A percentile compares a stretch with the other conserved stretches of the same genome.
phyloP scores from a whole-genome alignment of 2,888 invertebrate genomes.

The Machimus rusticus region DNA sequence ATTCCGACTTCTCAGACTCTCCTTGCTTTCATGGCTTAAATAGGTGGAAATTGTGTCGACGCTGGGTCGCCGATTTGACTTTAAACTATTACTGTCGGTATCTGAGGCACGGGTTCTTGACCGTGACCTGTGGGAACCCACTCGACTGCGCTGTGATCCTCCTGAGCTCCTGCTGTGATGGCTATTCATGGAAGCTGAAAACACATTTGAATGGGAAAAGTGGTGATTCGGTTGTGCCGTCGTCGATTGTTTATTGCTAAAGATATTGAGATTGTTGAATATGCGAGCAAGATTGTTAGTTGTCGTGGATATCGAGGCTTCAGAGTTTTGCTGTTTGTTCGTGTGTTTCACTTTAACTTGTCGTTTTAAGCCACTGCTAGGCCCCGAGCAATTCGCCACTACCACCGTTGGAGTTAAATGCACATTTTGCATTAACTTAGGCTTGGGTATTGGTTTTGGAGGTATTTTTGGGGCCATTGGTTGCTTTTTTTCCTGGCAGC shows the following conservation, averaged over 20 bases:
- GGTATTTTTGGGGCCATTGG: slow-evolving; percentile 51
- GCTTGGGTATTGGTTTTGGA: slow-evolving; percentile 52
- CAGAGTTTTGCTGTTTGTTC: slow-evolving; percentile 48
- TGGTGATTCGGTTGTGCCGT: slow-evolving; percentile 46
- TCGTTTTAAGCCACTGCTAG: slow-evolving; percentile 48
- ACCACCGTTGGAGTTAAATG: slow-evolving; percentile 41
- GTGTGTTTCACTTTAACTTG: slow-evolving; percentile 56
- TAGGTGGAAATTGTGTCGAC: slow-evolving; percentile 90
- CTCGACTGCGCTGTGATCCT: slow-evolving; percentile 57
- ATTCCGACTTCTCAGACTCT: slow-evolving; percentile 68
- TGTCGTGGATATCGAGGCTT: slow-evolving; percentile 63
- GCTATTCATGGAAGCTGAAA: slow-evolving; percentile 60
- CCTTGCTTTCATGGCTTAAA: slow-evolving; percentile 84
- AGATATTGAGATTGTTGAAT: slow-evolving; percentile 82
- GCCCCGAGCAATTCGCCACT: slow-evolving; percentile 41
- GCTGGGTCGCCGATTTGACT: slow-evolving; percentile 80
- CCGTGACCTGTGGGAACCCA: slow-evolving; percentile 60
- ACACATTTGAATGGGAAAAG: slow-evolving; percentile 58
- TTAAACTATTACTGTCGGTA: slow-evolving; percentile 70
- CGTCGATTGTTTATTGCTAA: slow-evolving; percentile 60
- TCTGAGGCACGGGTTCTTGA: slow-evolving; percentile 64
- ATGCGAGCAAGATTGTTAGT: slow-evolving; percentile 76
- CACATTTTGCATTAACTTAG: slow-evolving; percentile 50
- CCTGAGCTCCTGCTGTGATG: slow-evolving; percentile 62
- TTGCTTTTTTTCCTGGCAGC: slow-evolving; percentile 41